Base-by-base conservation (phyloP, 2,113 vertebrate genomes). In the Fregetta grallaria region DNA sequence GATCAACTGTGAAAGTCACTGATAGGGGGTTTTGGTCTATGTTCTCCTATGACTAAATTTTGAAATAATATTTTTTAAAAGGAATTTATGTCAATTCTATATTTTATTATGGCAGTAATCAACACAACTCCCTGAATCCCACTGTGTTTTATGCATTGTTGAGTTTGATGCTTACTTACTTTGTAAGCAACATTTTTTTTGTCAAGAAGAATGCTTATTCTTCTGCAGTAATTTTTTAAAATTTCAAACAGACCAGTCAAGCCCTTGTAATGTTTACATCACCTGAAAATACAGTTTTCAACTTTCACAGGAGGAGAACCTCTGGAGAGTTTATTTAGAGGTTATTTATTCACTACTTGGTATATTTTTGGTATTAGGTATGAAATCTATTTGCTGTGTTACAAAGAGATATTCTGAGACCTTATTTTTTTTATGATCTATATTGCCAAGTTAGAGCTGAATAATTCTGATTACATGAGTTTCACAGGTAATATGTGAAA, bases 1-100 rank as follows among this genome's bases (percentile, higher is more conserved):
- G 29, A 70, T 93, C 70, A 79, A 18, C 70, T 88, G 65, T 70
- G 53, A 92, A 95, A 97, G 87, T 58, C 80, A 78, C 74, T 84
- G 89, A 78, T 62, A 74, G 47, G 15, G 9, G 15, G 19, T 58
- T 86, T 45, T 86, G 42, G 34, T 87, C 32, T 55, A 55, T 34
- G 18, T 59, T 92, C 36, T 83, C 25, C 40, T 45, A 74, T 13
- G 34, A 79, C 36, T 74, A 68, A 79, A 86, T 26, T 88, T 86
- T 79, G 13, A 67, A 93, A 83, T 70, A 1, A 15, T 55, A 49
- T 47, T 88, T 92, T 91, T 40, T 4, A 61, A 86, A 80, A 96
- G 67, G 26, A 62, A 58, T 82, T 91, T n/a, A 88, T 68, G 52
- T 73, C 20, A 86, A 63, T 50, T 13, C 9, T 0, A 0, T 29